These are phyloP conservation scores for Eupithecia vulgata DNA, from an alignment of 2,888 invertebrate species.

Conservation along the genomic window DNA sequence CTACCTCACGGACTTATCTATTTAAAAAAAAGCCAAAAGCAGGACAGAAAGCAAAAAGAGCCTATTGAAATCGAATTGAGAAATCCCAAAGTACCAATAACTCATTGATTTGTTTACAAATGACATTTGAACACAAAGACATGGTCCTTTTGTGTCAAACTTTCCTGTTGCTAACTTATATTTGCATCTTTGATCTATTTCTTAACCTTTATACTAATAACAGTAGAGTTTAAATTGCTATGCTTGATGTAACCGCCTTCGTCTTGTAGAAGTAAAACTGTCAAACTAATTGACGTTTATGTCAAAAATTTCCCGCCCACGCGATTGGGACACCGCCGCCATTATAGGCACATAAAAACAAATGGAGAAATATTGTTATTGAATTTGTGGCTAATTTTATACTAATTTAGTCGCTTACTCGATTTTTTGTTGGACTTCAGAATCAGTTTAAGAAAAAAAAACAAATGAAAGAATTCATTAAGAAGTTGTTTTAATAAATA, in stretches of 20 bases:
- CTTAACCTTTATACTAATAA: neutral
- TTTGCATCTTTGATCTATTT: neutral
- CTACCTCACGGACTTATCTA: neutral
- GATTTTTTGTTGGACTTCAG: neutral
- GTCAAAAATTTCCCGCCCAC: constrained; percentile 46
- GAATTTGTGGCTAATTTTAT: constrained; percentile 6
- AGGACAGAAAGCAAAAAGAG: constrained; percentile 38
- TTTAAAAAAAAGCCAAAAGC: neutral
- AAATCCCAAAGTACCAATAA: constrained; percentile 54
- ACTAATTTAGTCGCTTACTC: constrained; percentile 4
- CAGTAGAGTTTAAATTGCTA: constrained; percentile 24
- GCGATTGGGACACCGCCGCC: constrained; percentile 22
- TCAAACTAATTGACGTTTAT: constrained; percentile 47
- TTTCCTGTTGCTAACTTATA: constrained; percentile 29
- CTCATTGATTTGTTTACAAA: constrained; percentile 59
- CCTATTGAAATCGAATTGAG: constrained; percentile 20
- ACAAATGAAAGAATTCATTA: neutral
- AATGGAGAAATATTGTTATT: constrained; percentile 26
- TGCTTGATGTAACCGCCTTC: neutral
- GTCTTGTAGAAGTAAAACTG: constrained; percentile 36
- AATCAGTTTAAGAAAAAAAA: neutral
- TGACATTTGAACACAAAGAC: constrained; percentile 44
- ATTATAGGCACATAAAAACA: constrained; percentile 25
- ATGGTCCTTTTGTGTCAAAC: constrained; percentile 47
- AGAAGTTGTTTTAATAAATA: neutral